Evolutionary conservation across 2,888 invertebrate genomes (phyloP), one percentile per base, ranked within the genome.

Genomic region (Periphyllus acericola): DNA sequence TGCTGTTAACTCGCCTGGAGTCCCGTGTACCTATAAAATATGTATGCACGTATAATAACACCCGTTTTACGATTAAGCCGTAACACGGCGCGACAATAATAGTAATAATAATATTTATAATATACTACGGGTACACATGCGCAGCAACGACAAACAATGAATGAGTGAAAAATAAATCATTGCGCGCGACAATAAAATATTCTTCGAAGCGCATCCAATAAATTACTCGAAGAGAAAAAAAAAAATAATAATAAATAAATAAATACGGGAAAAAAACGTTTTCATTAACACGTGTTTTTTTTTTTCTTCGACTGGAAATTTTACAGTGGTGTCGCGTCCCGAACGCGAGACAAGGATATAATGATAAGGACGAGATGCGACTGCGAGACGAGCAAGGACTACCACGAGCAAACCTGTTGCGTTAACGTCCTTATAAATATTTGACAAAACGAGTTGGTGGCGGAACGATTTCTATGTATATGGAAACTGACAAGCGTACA

Each of bases 121-220:
- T 29, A 74, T 29, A 46, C 46, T 46, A 11, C 14, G 46, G 46
- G 0, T 46, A 46, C 14, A 46, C 25, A 25, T 60, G 60, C 60
- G 29, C 60, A 32, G 40, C 40, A 25, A 84, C 84, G 76, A 72
- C 84, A 84, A 84, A 84, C 84, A 84, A 76, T 84, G 84, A 66
- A 76, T 40, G 84, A 84, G 84, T 84, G 76, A 84, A 84, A 84
- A 76, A 76, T 76, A 84, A 84, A 84, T 83, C 66, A 84, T 72
- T 72, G 32, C 29, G 32, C 68, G 25, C 60, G 60, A 72, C 52
- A 52, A 25, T 76, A 76, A 76, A 66, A 76, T 66, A 76, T 84
- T 75, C 60, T 40, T 60, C 60, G 84, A 76, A 75, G 46, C 84
- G 76, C 46, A 66, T 84, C 68, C 46, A 68, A 84, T 76, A 84